A percentile compares a stretch with the other conserved stretches of the same genome.
Evolutionary conservation across 1,140 invertebrate genomes (phyloP).

Genomic region (Caenorhabditis latens): DNA sequence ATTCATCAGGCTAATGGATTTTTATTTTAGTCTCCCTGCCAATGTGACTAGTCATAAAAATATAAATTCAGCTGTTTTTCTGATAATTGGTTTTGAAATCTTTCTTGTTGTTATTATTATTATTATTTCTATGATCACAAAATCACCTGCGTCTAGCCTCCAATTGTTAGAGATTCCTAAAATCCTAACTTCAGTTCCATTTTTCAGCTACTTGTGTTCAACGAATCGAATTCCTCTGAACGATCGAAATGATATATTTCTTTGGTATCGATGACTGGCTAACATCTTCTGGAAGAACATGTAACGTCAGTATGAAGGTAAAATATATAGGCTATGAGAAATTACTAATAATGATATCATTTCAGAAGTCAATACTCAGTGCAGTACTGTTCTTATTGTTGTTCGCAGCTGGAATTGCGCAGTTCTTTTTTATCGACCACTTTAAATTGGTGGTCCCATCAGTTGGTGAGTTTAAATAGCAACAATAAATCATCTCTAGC

Average conservation of each 20-base stretch:
- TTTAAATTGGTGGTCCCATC: slow-evolving; percentile 41
- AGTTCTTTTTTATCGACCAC: slow-evolving; percentile 38
- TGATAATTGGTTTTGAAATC: too few species aligned
- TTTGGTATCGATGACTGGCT: slow-evolving; percentile 41
- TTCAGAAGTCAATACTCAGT: slow-evolving; percentile 31
- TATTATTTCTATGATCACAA: background rate
- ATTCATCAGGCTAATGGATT: slow-evolving; percentile 7
- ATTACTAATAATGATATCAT: background rate
- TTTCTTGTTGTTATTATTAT: background rate
- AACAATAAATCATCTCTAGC: too few species aligned
- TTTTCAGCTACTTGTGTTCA: background rate
- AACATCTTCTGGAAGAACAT: slow-evolving; percentile 23
- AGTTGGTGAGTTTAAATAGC: background rate
- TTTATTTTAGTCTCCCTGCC: background rate
- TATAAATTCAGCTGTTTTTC: too few species aligned
- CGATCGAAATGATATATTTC: slow-evolving; percentile 24
- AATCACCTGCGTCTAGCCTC: background rate
- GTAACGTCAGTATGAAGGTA: slow-evolving; percentile 44
- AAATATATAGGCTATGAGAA: background rate
- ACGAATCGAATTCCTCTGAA: too few species aligned
- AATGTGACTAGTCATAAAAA: too few species aligned
- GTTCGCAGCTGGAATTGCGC: slow-evolving; percentile 27
- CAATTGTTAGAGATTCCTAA: too few species aligned
- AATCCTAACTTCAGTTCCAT: too few species aligned
- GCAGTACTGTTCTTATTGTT: background rate